phyloP scores from a whole-genome alignment of 2,888 invertebrate species.

The Willowsia nigromaculata region DNA sequence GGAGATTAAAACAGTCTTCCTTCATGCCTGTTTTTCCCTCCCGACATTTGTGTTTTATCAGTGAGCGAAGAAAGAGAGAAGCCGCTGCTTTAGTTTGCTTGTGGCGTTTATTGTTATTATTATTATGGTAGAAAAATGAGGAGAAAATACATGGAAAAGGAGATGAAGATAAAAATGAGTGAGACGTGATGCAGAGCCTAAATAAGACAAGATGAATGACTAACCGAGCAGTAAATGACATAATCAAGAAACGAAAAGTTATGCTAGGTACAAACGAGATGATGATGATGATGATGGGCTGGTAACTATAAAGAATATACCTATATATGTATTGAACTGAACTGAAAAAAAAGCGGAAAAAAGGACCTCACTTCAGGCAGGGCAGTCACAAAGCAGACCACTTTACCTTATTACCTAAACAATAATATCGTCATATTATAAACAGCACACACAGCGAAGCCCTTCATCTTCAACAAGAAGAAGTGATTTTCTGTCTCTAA shows the following conservation, averaged over 20 bases:
- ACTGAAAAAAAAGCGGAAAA: constrained; percentile 37
- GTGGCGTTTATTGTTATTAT: constrained; percentile 24
- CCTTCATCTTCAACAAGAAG: constrained; percentile 48
- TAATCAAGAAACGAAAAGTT: constrained; percentile 74
- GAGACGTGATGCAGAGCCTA: constrained; percentile 74
- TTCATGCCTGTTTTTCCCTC: not conserved
- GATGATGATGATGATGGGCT: constrained; percentile 68
- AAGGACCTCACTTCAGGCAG: constrained; percentile 57
- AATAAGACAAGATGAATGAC: constrained; percentile 76
- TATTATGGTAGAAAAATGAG: constrained; percentile 46
- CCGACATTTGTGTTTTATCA: constrained; percentile 6
- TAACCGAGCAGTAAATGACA: constrained; percentile 77
- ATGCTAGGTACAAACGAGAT: constrained; percentile 74
- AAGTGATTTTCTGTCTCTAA: constrained; percentile 64
- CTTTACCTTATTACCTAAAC: constrained; percentile 53
- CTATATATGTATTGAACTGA: not conserved
- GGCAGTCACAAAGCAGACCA: constrained; percentile 54
- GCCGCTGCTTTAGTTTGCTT: constrained; percentile 53
- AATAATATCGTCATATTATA: constrained; percentile 33
- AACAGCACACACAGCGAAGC: not conserved
- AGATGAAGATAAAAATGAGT: constrained; percentile 73
- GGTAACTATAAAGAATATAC: not conserved
- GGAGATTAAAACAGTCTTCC: constrained; percentile 52
- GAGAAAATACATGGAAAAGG: constrained; percentile 55
- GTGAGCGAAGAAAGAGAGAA: constrained; percentile 48